These are phyloP conservation scores for Falcunculus frontatus DNA, from an alignment of 2,113 vertebrate genomes.

Conservation along the genomic window DNA sequence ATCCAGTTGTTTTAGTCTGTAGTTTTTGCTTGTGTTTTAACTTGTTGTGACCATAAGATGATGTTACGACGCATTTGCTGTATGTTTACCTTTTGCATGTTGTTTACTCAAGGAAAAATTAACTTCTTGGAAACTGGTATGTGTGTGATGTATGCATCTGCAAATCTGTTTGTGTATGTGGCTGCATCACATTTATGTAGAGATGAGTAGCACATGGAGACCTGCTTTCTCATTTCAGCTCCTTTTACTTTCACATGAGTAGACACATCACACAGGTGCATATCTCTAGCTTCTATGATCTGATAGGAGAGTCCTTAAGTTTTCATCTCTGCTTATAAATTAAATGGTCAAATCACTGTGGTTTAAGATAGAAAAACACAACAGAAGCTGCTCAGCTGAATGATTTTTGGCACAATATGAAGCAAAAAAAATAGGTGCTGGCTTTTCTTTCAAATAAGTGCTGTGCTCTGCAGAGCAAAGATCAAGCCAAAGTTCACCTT, in stretches of 20 bases:
- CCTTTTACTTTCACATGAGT: background rate
- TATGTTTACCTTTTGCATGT: background rate
- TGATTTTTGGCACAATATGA: slow-evolving; percentile 82
- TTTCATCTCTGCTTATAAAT: slow-evolving; percentile 50
- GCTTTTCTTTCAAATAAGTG: slow-evolving; percentile 81
- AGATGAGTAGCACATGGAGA: rapidly evolving
- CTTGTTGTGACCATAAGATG: background rate
- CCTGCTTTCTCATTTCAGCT: background rate
- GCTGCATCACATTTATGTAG: background rate
- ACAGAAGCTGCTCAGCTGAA: slow-evolving; percentile 74
- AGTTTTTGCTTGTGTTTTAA: background rate
- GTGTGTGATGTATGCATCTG: rapidly evolving
- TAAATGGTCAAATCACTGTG: slow-evolving; percentile 64
- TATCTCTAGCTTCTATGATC: background rate
- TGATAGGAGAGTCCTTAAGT: background rate
- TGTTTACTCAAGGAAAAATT: background rate
- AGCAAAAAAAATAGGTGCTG: slow-evolving; percentile 73
- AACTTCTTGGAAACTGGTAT: background rate
- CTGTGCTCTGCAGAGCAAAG: slow-evolving; percentile 84
- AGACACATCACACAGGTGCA: background rate
- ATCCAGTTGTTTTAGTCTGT: background rate
- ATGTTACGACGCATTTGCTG: background rate
- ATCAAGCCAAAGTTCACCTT: slow-evolving; percentile 81
- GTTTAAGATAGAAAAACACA: slow-evolving; percentile 40
- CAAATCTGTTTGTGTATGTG: background rate